phyloP scores from a whole-genome alignment of 2,797 vertebrate genomes.

The Sebastolobus alascanus region DNA sequence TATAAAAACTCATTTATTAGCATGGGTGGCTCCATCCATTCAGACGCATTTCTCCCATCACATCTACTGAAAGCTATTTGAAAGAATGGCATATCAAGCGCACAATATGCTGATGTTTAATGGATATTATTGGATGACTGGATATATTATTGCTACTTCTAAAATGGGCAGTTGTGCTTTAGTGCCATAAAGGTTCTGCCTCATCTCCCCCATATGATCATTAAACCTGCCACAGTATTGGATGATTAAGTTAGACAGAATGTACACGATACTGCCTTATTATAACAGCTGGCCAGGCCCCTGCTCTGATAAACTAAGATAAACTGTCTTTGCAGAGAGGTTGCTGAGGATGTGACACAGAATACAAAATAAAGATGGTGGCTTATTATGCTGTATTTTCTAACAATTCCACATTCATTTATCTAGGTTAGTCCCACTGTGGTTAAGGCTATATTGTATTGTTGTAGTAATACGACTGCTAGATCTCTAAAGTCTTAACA shows the following conservation, averaged over 20 bases:
- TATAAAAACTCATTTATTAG: slow-evolving; percentile 3
- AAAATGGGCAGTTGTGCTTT: background rate
- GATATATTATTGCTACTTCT: background rate
- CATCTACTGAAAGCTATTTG: background rate
- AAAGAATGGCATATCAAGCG: background rate
- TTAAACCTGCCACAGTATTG: background rate
- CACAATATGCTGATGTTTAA: background rate
- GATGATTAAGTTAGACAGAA: background rate
- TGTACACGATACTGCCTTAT: background rate
- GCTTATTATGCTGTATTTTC: background rate
- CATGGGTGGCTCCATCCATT: background rate
- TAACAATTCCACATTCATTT: background rate
- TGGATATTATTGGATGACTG: slow-evolving; percentile 5
- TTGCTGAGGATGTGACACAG: background rate
- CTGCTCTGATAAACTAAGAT: no score
- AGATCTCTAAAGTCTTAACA: background rate
- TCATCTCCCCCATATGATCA: background rate
- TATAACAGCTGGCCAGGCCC: background rate
- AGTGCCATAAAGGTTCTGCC: background rate
- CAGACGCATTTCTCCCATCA: slow-evolving; percentile 4
- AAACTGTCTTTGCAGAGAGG: background rate
- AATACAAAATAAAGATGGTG: background rate
- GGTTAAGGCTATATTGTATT: background rate
- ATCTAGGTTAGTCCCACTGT: background rate
- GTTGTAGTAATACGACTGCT: no score